A percentile compares a stretch with the other conserved stretches of the same genome.
phyloP scores from a whole-genome alignment of 2,113 vertebrate species.

The Mugil cephalus region DNA sequence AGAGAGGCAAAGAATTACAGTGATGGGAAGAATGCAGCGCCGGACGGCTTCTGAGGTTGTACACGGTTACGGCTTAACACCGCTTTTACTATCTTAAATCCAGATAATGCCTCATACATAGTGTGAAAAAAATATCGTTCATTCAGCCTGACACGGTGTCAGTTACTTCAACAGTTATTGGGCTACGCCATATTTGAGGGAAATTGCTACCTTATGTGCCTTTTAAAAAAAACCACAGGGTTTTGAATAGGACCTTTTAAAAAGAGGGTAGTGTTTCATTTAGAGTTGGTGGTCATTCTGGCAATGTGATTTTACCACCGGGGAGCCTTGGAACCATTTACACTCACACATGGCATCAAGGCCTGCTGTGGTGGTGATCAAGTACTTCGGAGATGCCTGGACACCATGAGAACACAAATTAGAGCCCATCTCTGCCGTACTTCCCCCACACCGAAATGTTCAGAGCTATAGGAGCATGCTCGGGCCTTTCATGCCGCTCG shows the following conservation, averaged over 20 bases:
- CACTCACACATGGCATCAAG: slow-evolving; percentile 85
- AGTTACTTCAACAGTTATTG: slow-evolving; percentile 76
- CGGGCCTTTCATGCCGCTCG: slow-evolving; percentile 77
- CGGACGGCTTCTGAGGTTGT: slow-evolving; percentile 12
- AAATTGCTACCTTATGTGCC: slow-evolving; percentile 82
- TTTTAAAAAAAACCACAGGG: slow-evolving; percentile 67
- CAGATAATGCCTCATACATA: slow-evolving; percentile 44
- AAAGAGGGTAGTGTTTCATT: slow-evolving; percentile 80
- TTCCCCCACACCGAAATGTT: slow-evolving; percentile 67
- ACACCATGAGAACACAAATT: slow-evolving; percentile 83
- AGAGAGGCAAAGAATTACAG: slow-evolving; percentile 51
- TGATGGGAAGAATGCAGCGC: slow-evolving; percentile 40
- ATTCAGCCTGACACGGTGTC: slow-evolving; percentile 70
- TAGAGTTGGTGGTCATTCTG: slow-evolving; percentile 82
- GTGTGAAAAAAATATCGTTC: slow-evolving; percentile 50
- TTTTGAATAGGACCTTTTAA: slow-evolving; percentile 81
- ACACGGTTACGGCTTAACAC: slow-evolving; percentile 16
- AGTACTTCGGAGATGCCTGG: slow-evolving; percentile 79
- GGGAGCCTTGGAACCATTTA: slow-evolving; percentile 81
- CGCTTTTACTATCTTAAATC: slow-evolving; percentile 36
- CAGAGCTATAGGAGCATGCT: slow-evolving; percentile 64
- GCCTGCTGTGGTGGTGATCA: slow-evolving; percentile 80
- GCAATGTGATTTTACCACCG: slow-evolving; percentile 78
- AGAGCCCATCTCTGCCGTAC: slow-evolving; percentile 77
- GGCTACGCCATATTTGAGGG: slow-evolving; percentile 77